Base-by-base conservation (phyloP, 2,113 vertebrate species). In the Bujurquina vittata region DNA sequence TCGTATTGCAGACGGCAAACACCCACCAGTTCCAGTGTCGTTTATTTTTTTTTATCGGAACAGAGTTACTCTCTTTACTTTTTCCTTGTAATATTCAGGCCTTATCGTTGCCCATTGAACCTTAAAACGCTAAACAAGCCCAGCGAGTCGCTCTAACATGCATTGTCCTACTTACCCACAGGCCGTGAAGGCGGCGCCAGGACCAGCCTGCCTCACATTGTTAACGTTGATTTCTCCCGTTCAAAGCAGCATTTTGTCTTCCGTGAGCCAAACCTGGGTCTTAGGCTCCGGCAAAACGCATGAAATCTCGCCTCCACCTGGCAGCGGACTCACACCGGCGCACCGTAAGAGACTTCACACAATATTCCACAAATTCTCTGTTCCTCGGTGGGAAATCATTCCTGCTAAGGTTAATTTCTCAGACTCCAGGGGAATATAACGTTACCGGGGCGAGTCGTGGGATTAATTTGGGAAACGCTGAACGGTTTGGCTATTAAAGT, bases 21-120 rank as follows among this genome's bases (percentile, higher is more conserved):
- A 0, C 4, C 2, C 6, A 0, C 0, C 65, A 1, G 49, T 49
- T 69, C 1, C 0, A 49, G 0, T 18, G 0, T 20, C 0, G 0
- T 10, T 4, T 11, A 10, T 33, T 33, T 31, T 31, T 1, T 56
- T 37, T 15, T n/a, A 18, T 3, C 5, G 35, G 1, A 2, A 6
- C 0, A 35, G 1, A 49, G 0, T 1, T 17, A 2, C 0, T 0
- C 0, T 23, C 1, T 15, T 1, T 0, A 12, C 14, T 17, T 20
- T 3, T 0, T 0, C 10, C 10, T 3, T 20, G 2, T 0, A 1
- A 6, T 1, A 12, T 0, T 0, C 4, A 9, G 3, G 20, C 17
- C 0, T 29, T 3, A 1, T 0, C 1, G 0, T 61, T 29, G 20
- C 57, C 14, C 6, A 0, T 9, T 43, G 4, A 26, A n/a, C 0